phyloP scores from a whole-genome alignment of 2,797 vertebrate species.

The Arctocebus calabarensis region DNA sequence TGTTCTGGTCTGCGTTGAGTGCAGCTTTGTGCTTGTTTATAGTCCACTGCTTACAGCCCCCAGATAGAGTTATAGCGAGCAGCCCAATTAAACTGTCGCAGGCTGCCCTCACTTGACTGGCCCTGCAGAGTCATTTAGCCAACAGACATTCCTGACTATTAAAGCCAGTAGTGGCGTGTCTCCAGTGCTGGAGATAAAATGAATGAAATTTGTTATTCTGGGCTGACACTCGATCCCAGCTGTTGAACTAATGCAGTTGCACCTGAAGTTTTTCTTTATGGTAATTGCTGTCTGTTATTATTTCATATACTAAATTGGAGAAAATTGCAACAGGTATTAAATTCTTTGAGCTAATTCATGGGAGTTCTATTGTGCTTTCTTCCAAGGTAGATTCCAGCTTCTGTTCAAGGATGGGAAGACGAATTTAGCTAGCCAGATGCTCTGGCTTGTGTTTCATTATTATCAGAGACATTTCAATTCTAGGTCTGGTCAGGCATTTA shows the following conservation, averaged over 20 bases:
- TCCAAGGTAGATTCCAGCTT: slow-evolving; percentile 75
- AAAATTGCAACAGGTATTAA: slow-evolving; percentile 89
- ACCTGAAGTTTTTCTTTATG: slow-evolving; percentile 88
- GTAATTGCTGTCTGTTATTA: slow-evolving; percentile 88
- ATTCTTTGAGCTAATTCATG: slow-evolving; percentile 86
- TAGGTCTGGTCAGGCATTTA: slow-evolving; percentile 63
- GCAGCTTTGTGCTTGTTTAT: slow-evolving; percentile 85
- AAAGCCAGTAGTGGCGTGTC: slow-evolving; percentile 84
- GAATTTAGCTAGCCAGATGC: slow-evolving; percentile 59
- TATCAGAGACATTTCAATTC: slow-evolving; percentile 74
- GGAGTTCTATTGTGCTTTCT: slow-evolving; percentile 86
- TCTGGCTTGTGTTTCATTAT: slow-evolving; percentile 75
- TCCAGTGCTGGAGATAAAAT: slow-evolving; percentile 87
- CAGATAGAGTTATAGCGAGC: slow-evolving; percentile 89
- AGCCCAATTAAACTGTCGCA: slow-evolving; percentile 90
- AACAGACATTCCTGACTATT: slow-evolving; percentile 89
- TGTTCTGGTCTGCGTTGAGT: slow-evolving; percentile 76
- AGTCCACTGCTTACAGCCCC: slow-evolving; percentile 86
- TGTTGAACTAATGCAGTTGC: slow-evolving; percentile 85
- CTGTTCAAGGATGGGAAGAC: slow-evolving; percentile 71
- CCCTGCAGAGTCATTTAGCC: slow-evolving; percentile 88
- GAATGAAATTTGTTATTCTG: slow-evolving; percentile 88
- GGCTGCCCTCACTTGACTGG: slow-evolving; percentile 88
- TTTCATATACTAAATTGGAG: slow-evolving; percentile 88
- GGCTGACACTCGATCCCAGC: slow-evolving; percentile 86